These are phyloP conservation scores for Phoeniculus purpureus DNA, from an alignment of 2,797 vertebrate species.

Conservation along the genomic window DNA sequence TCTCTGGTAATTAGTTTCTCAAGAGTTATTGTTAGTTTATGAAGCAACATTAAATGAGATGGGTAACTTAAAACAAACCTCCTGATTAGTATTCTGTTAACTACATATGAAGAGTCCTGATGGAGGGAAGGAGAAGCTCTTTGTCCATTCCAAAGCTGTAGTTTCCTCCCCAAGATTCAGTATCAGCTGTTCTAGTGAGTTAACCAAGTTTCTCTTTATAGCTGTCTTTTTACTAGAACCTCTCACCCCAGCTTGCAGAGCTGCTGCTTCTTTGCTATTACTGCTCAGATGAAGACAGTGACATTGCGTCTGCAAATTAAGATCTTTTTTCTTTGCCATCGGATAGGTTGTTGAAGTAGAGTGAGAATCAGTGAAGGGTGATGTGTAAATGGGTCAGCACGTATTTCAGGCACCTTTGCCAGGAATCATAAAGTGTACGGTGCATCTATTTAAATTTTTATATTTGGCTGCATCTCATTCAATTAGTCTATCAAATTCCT, in stretches of 20 bases:
- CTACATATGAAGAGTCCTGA: neutral
- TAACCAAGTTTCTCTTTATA: neutral
- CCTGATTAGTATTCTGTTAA: neutral
- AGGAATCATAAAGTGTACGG: neutral
- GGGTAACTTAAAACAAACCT: neutral
- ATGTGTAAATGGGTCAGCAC: neutral
- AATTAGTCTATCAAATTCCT: constrained; percentile 68
- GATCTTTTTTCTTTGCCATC: neutral
- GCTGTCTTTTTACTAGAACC: neutral
- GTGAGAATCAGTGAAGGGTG: neutral
- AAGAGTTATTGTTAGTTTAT: neutral
- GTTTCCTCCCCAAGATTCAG: neutral
- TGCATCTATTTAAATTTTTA: constrained; percentile 48
- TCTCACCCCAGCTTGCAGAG: neutral
- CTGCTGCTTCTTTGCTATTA: neutral
- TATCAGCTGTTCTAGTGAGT: neutral
- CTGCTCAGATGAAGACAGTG: neutral
- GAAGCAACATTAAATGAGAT: neutral
- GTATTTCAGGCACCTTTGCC: constrained; percentile 17
- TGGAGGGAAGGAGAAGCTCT: fast-evolving
- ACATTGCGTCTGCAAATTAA: neutral
- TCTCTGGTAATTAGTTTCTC: neutral
- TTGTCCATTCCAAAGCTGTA: neutral
- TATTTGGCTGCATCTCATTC: constrained; percentile 57
- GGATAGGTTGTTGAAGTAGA: neutral